Base-by-base conservation (phyloP, 2,797 vertebrate genomes). In the Pogoniulus pusillus region DNA sequence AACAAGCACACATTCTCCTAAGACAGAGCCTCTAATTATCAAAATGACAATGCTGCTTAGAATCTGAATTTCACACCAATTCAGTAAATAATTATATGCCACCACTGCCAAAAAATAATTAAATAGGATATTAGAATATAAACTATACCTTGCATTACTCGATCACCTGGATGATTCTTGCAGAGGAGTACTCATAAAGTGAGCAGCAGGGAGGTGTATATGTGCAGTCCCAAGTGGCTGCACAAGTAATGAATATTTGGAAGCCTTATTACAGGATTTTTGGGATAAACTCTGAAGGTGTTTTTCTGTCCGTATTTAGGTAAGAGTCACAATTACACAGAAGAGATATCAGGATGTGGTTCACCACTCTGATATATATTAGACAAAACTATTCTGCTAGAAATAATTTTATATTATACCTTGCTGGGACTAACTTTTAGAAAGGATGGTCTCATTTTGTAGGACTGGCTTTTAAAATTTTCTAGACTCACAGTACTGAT, bases 1-100 rank as follows among this genome's bases (percentile, higher is more conserved):
- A 96, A 96, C 32, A 51, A 95, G 91, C 91, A 85, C 85, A 89
- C 79, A 83, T 92, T 96, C 90, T 94, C 15, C 0, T 82, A 90
- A 87, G 84, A 82, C 53, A 87, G 85, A 93, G 76, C 62, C 88
- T 95, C 81, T 96, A 91, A 96, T 96, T 94, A 94, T 82, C 87
- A 35, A 85, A 91, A 94, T 89, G 90, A 94, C 73, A 95, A 85
- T 82, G 72, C 57, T 63, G n/a, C 64, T 95, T 59, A 89, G 90
- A 77, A 85, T 82, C 65, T 84, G 74, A 77, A 91, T 93, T 94
- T 95, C 93, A 89, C 73, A 58, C 53, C 41, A 63, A 91, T 86
- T 84, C 75, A 81, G 41, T 73, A 90, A 88, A 83, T 84, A 94
- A 95, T 92, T 92, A 86, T 7, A 78, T 11, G 55, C 34, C 71